Conservation (phyloP, 1,140 invertebrate genomes). For the Drosophila repleta region DNA sequence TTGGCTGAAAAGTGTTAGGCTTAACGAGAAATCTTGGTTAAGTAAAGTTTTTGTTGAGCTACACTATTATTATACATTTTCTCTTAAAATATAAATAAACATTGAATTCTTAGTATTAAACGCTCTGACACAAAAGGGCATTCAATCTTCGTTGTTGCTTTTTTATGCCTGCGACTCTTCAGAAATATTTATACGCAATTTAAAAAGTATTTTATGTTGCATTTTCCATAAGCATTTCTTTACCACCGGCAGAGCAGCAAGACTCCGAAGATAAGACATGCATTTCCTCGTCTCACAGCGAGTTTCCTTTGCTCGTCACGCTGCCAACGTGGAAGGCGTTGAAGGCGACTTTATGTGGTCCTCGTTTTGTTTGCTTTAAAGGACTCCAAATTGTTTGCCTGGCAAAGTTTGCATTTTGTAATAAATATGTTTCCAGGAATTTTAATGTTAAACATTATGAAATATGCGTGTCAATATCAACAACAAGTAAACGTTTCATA, state of each 20-base stretch:
- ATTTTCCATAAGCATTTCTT: slow-evolving; percentile 29
- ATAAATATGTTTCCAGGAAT: neutral
- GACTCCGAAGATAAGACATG: slow-evolving; percentile 66
- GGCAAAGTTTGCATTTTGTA: slow-evolving; percentile 64
- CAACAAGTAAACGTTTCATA: too few relatives aligned
- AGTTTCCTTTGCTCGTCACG: neutral
- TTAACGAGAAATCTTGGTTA: too few relatives aligned
- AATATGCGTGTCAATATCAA: too few relatives aligned
- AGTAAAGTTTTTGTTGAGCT: too few relatives aligned
- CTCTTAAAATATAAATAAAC: too few relatives aligned
- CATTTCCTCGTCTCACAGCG: slow-evolving; percentile 47
- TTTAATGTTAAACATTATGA: neutral
- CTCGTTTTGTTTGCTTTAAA: slow-evolving; percentile 60
- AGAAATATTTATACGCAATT: slow-evolving; percentile 77
- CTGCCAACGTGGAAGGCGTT: slow-evolving; percentile 2
- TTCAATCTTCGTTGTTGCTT: too few relatives aligned
- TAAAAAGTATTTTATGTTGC: slow-evolving; percentile 78
- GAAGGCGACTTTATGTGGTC: slow-evolving; percentile 57
- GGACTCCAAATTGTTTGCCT: slow-evolving; percentile 64
- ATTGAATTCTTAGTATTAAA: too few relatives aligned
- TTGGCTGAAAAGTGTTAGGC: too few relatives aligned
- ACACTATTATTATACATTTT: too few relatives aligned
- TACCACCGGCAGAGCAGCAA: slow-evolving; percentile 45
- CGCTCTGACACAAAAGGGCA: too few relatives aligned
- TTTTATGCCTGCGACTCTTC: too few relatives aligned